Conservation (phyloP, 2,888 invertebrate genomes). For the Serripes groenlandicus region DNA sequence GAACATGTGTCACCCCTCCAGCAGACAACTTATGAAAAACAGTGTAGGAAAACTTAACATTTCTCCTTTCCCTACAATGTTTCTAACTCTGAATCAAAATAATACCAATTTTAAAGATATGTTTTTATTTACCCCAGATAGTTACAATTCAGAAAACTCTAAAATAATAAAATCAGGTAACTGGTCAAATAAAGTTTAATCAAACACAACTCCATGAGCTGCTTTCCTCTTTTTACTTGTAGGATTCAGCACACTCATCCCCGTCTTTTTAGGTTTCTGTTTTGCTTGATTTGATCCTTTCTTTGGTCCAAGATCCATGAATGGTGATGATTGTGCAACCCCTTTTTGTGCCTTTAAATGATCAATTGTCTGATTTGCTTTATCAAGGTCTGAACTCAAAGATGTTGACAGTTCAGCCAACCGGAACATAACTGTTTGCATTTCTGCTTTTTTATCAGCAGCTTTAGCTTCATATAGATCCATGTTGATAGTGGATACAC, state of each 20-base stretch:
- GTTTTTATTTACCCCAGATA: too few relatives aligned
- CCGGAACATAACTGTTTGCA: slow-evolving; percentile 79
- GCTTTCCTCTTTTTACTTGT: slow-evolving; percentile 83
- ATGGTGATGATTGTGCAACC: slow-evolving; percentile 55
- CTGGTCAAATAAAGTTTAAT: slow-evolving; percentile 51
- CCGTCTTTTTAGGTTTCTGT: slow-evolving; percentile 77
- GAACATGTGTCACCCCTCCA: too few relatives aligned
- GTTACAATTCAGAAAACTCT: not conserved
- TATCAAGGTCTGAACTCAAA: slow-evolving; percentile 75
- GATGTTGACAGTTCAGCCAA: slow-evolving; percentile 76
- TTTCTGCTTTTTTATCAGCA: slow-evolving; percentile 80
- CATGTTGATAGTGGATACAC: slow-evolving; percentile 71
- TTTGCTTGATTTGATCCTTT: slow-evolving; percentile 73
- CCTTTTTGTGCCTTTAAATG: slow-evolving; percentile 73
- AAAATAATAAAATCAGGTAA: not conserved
- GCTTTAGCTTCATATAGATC: slow-evolving; percentile 83
- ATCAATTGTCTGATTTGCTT: slow-evolving; percentile 78
- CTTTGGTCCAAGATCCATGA: slow-evolving; percentile 77
- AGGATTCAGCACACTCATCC: slow-evolving; percentile 85
- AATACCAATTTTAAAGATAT: too few relatives aligned
- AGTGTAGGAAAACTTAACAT: too few relatives aligned
- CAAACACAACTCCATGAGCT: slow-evolving; percentile 84
- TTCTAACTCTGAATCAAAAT: too few relatives aligned
- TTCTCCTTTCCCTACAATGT: too few relatives aligned
- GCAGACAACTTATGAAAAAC: too few relatives aligned